These are phyloP conservation scores for Furcifer pardalis DNA, from an alignment of 2,797 vertebrate genomes.

Conservation along the genomic window DNA sequence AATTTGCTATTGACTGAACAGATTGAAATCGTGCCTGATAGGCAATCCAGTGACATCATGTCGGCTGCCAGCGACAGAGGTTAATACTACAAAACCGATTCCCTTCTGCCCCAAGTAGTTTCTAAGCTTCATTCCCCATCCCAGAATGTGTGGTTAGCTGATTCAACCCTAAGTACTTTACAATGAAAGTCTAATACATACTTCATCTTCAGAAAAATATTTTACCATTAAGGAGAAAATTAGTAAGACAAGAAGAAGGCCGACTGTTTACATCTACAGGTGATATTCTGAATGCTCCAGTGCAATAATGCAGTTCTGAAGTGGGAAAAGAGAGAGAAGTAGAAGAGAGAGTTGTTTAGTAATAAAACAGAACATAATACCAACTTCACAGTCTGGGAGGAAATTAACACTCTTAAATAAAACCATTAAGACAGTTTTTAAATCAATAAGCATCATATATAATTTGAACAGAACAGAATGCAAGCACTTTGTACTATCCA, in stretches of 20 bases:
- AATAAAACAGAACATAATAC: not conserved
- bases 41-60: not conserved
- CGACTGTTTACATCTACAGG: conserved; percentile 98
- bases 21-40: not conserved
- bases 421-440: not conserved
- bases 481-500: too few relatives aligned
- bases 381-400: not conserved
- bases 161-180: not conserved
- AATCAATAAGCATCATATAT: not conserved
- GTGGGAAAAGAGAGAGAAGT: conserved; percentile 35
- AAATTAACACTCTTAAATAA: not conserved
- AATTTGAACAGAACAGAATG: not conserved
- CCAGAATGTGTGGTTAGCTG: too few relatives aligned
- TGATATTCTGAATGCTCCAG: conserved; percentile 95
- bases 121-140: not conserved
- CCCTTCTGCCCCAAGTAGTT: too few relatives aligned
- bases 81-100: not conserved
- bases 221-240: conserved; percentile 96
- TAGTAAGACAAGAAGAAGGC: conserved; percentile 97
- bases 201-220: conserved; percentile 28
- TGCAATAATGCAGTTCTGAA: conserved; percentile 96
- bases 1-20: not conserved
- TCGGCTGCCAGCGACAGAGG: not conserved
- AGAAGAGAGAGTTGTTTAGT: not conserved
- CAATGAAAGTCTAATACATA: not conserved